Evolutionary conservation across 2,113 vertebrate species (phyloP), one percentile per base, ranked within the genome.

Genomic region (Otocyon megalotis): DNA sequence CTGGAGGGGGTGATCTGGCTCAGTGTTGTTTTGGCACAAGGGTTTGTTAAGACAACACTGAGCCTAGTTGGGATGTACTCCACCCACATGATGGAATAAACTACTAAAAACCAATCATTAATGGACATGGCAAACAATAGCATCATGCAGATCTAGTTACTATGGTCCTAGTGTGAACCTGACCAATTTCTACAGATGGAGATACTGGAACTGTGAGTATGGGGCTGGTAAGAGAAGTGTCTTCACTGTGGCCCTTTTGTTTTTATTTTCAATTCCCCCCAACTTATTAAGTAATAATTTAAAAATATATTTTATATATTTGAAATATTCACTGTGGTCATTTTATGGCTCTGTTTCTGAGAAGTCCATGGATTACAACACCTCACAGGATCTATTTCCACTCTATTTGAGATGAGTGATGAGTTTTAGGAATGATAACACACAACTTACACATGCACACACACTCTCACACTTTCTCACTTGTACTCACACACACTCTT

Each of bases 1-100:
- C 88, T 2, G 0, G 32, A n/a, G 16, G 32, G 5, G 4, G 8
- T 43, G 15, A 4, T 35, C 32, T 74, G 56, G 48, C 0, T 1
- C 3, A 3, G 35, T 0, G 14, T 20, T 90, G 48, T 62, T 83
- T 16, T n/a, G 32, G 72, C 5, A 13, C 0, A 22, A 17, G 43
- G n/a, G 12, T n/a, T 67, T 58, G 13, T 54, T 48, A 79, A 26
- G 28, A 56, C 24, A 30, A 22, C n/a, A 30, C 8, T 20, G 60
- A 32, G 2, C 58, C n/a, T 5, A 14, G 13, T 54, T 65, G 60
- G 58, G 48, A 65, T 56, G 62, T 4, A 24, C n/a, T 28, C 60
- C 79, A 19, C 32, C 15, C 30, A 32, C 14, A 58, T 6, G 20
- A 93, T 24, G 19, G 50, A 79, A 79, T 32, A 54, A 43, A 69